Conservation (phyloP, 2,888 invertebrate species). For the Tetragnatha montana region DNA sequence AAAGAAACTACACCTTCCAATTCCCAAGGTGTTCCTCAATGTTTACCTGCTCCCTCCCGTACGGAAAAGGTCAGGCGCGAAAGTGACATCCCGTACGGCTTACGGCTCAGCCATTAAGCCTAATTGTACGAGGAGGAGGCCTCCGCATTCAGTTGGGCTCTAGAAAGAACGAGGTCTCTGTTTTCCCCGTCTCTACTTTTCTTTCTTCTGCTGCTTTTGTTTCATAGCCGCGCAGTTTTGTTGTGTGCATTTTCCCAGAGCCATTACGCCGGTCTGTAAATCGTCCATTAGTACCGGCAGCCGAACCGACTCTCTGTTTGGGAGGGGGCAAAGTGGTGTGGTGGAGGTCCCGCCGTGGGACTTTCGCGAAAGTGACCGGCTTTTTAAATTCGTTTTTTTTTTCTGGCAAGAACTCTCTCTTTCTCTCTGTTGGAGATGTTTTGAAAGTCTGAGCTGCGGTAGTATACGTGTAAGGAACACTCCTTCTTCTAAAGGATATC, state of each 20-base stretch:
- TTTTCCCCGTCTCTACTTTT: not conserved
- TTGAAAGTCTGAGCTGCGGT: no score
- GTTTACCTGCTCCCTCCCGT: slow-evolving; percentile 37
- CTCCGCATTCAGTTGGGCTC: slow-evolving; percentile 22
- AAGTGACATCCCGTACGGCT: slow-evolving; percentile 39
- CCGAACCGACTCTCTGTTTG: not conserved
- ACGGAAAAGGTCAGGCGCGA: slow-evolving; percentile 38
- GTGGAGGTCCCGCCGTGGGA: not conserved
- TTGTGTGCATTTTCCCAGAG: slow-evolving; percentile 36
- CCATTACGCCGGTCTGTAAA: slow-evolving; percentile 51
- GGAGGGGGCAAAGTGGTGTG: slow-evolving; percentile 15
- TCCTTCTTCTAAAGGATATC: no score
- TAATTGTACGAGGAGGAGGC: slow-evolving; percentile 53
- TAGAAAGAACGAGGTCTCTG: slow-evolving; percentile 18
- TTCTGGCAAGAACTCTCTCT: no score
- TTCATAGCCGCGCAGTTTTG: slow-evolving; percentile 37
- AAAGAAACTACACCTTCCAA: not conserved
- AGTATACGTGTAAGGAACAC: no score
- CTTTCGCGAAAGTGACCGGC: no score
- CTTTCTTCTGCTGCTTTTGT: slow-evolving; percentile 17
- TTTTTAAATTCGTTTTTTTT: no score
- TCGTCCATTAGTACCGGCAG: slow-evolving; percentile 45
- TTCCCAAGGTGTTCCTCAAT: slow-evolving; percentile 26
- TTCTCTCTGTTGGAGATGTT: no score
- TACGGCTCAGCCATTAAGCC: slow-evolving; percentile 52